phyloP scores from a whole-genome alignment of 2,113 vertebrate species.

The human region GRCh38 chr13:50335501-50336000 shows the following conservation, averaged over 20 bases:
- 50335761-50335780: neutral
- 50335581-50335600: too few relatives aligned
- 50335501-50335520: too few relatives aligned
- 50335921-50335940: neutral
- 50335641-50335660: too few relatives aligned
- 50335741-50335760: neutral
- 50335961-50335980: neutral
- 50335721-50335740: too few relatives aligned
- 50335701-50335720: too few relatives aligned
- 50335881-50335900: slow-evolving; percentile 19
- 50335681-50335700: too few relatives aligned
- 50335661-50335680: too few relatives aligned
- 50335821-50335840: slow-evolving; percentile 46
- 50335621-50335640: too few relatives aligned
- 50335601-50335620: too few relatives aligned
- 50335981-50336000: neutral
- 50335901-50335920: neutral
- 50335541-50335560: too few relatives aligned
- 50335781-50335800: slow-evolving; percentile 55
- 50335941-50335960: slow-evolving; percentile 16
- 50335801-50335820: slow-evolving; percentile 53
- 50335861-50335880: slow-evolving; percentile 15
- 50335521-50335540: too few relatives aligned
- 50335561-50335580: too few relatives aligned
- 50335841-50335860: slow-evolving; percentile 24